Evolutionary conservation across 2,113 vertebrate species (phyloP).

Genomic region (Guaruba guarouba): DNA sequence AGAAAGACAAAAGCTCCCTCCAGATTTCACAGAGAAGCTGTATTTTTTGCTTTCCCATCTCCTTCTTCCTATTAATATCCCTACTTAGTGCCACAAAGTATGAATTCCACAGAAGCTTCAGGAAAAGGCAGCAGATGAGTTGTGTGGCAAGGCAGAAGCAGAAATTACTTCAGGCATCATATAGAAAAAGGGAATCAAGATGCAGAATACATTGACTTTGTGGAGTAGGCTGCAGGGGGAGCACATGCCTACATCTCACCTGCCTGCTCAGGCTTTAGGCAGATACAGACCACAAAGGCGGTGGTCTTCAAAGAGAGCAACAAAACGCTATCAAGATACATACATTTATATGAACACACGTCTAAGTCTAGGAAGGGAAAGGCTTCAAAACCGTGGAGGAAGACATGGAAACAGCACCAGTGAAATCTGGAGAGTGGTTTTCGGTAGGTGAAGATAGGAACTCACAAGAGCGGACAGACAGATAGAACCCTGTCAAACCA

Average conservation of each 20-base stretch:
- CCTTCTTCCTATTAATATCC: neutral
- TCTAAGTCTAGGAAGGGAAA: neutral
- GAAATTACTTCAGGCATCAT: neutral
- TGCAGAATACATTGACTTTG: neutral
- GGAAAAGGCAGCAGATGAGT: neutral
- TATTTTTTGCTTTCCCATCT: neutral
- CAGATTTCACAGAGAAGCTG: neutral
- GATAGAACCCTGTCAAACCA: neutral
- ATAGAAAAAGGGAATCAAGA: neutral
- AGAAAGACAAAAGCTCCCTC: neutral
- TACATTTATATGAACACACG: neutral
- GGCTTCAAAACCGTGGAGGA: neutral
- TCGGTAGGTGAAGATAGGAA: neutral
- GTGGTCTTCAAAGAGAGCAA: neutral
- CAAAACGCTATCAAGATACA: neutral
- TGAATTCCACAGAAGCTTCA: neutral
- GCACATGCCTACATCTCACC: neutral
- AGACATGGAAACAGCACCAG: neutral
- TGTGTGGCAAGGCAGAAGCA: neutral
- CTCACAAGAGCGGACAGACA: neutral
- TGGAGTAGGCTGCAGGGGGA: neutral
- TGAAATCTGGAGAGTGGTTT: neutral
- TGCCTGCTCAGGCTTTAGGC: neutral
- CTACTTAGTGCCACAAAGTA: neutral
- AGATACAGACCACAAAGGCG: neutral